phyloP scores from a whole-genome alignment of 92 coral and sea anemone genomes.

The Plumapathes pennacea region DNA sequence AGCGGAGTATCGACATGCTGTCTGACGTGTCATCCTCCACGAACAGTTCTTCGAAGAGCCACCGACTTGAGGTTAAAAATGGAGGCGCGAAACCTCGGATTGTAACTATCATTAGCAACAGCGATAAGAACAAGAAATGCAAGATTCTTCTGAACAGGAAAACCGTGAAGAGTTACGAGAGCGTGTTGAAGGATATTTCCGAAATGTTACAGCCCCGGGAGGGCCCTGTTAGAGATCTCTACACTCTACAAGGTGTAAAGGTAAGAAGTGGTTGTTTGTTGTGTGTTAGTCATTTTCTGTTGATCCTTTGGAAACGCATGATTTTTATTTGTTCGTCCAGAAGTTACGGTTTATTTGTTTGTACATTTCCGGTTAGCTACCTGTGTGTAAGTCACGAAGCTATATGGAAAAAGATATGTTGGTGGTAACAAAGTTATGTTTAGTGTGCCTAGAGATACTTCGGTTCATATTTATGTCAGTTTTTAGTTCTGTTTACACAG shows the following conservation, averaged over 20 bases:
- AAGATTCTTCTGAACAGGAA: constrained; percentile 72
- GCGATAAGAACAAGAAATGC: constrained; percentile 56
- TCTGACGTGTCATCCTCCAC: constrained; percentile 52
- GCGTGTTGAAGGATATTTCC: constrained; percentile 70
- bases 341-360: too few species aligned
- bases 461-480: too few species aligned
- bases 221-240: constrained; percentile 54
- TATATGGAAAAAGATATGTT: too few species aligned
- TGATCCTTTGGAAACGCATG: too few species aligned
- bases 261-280: too few species aligned
- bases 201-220: constrained; percentile 64
- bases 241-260: constrained; percentile 52
- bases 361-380: too few species aligned
- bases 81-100: constrained; percentile 59
- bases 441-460: too few species aligned
- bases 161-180: constrained; percentile 70
- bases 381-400: too few species aligned
- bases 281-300: too few species aligned
- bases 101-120: constrained; percentile 48
- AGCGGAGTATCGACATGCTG: constrained; percentile 18
- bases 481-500: too few species aligned
- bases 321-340: too few species aligned
- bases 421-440: too few species aligned
- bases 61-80: constrained; percentile 23
- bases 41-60: constrained; percentile 30